Evolutionary conservation across 2,113 vertebrate genomes (phyloP), one percentile per base, ranked within the genome.

Genomic region (Edolisoma coerulescens): DNA sequence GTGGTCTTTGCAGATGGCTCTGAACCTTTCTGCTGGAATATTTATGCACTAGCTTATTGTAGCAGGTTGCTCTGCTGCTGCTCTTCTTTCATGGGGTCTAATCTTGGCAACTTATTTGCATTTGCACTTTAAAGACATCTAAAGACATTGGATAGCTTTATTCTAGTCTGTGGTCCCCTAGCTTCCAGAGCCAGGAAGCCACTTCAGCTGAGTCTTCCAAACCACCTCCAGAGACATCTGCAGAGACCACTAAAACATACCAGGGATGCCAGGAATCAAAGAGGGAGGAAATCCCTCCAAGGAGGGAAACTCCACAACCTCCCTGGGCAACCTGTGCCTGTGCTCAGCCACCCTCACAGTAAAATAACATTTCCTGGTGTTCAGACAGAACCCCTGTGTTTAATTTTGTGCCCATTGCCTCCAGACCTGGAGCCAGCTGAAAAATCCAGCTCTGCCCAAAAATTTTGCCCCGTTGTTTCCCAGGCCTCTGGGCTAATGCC

Each of bases 1-100:
- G 69, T 73, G 77, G 79, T 53, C 57, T 91, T 87, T 85, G 64
- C 92, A 96, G 89, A 95, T 90, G 93, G 78, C 68, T 87, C 54
- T 47, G 88, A 89, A 80, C 74, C n/a, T 70, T 73, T 89, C 81
- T 86, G 68, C 56, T 59, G 45, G 32, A 61, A 47, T 91, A 91
- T 93, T 95, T 91, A 93, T 26, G 47, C 45, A 56, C 50, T 35
- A 82, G 26, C 28, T 91, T 87, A 80, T 57, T 68, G 65, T 23
- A 92, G 75, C 75, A 85, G 69, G 90, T 76, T 83, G 45, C 60
- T 87, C 32, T 54, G 67, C 44, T 82, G 69, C 61, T 81, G 56
- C 56, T 20, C 35, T 86, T 85, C 61, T 77, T 83, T 86, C 24
- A 13, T 15, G 9, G 16, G 42, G 28, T 88, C 83, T 84, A 53